Percentiles rank a stretch among this genome's conserved stretches.
phyloP scores from a whole-genome alignment of 2,113 vertebrate species.

The Lampris megalopsis region DNA sequence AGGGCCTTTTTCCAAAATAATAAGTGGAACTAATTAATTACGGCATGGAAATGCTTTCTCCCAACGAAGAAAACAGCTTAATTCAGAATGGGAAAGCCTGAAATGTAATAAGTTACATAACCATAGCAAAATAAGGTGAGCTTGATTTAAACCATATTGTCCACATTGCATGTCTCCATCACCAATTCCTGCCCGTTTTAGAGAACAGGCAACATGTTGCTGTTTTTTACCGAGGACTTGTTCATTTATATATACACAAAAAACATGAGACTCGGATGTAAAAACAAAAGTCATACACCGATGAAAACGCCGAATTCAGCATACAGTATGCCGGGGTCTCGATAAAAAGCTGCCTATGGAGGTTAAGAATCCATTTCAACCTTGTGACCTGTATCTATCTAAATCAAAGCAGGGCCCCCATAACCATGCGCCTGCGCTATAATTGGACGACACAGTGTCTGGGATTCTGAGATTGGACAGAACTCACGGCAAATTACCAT shows the following conservation, averaged over 20 bases:
- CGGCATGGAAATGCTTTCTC: slow-evolving; percentile 73
- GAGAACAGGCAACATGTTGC: too few species aligned
- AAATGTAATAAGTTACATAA: slow-evolving; percentile 81
- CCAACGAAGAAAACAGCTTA: slow-evolving; percentile 66
- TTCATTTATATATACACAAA: slow-evolving; percentile 54
- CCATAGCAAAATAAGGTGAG: slow-evolving; percentile 66
- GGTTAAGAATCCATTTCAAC: slow-evolving; percentile 69
- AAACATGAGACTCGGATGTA: slow-evolving; percentile 30
- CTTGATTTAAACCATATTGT: slow-evolving; percentile 77
- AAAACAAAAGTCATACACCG: slow-evolving; percentile 14
- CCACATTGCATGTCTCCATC: slow-evolving; percentile 51
- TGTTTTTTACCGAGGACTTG: background rate
- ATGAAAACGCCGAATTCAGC: slow-evolving; percentile 55
- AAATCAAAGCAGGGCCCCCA: slow-evolving; percentile 49
- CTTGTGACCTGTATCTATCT: slow-evolving; percentile 62
- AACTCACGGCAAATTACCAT: slow-evolving; percentile 79
- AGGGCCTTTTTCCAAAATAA: slow-evolving; percentile 72
- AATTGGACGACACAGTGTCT: slow-evolving; percentile 79
- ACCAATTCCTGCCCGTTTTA: slow-evolving; percentile 46
- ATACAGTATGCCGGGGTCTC: slow-evolving; percentile 61
- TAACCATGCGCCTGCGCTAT: slow-evolving; percentile 50
- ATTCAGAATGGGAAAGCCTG: slow-evolving; percentile 75
- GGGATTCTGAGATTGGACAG: slow-evolving; percentile 77
- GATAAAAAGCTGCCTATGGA: slow-evolving; percentile 74
- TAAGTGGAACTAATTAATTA: slow-evolving; percentile 81